Percentiles rank a stretch among this genome's conserved stretches.
These are phyloP conservation scores for Trichogramma evanescens DNA, from an alignment of 2,888 invertebrate genomes.

Conservation along the genomic window DNA sequence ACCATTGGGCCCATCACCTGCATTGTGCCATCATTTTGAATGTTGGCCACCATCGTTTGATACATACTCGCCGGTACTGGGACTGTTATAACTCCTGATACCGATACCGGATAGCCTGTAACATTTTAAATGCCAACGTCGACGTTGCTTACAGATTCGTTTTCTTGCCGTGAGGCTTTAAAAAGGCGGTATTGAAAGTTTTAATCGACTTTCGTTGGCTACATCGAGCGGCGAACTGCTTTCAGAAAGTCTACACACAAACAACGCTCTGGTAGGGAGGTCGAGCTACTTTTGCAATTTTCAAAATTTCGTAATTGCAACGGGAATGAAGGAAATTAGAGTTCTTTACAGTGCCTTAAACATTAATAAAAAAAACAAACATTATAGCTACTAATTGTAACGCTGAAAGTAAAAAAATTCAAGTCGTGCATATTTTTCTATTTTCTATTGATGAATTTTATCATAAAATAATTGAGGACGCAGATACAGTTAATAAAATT, in stretches of 20 bases:
- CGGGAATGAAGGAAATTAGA: no score
- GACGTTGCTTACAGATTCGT: no score
- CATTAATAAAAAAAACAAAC: no score
- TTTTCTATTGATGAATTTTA: no score
- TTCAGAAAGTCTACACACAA: background rate
- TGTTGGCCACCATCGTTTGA: conserved; percentile 90
- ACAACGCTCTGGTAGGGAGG: background rate
- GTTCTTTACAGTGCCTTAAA: no score
- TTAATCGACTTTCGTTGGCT: background rate
- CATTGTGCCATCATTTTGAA: conserved; percentile 75
- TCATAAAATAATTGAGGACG: no score
- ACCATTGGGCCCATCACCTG: conserved; percentile 73
- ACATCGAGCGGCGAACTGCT: background rate
- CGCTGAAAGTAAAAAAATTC: no score
- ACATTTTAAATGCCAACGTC: conserved; percentile 26
- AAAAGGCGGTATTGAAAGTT: background rate
- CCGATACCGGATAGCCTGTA: conserved; percentile 72
- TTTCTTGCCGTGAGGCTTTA: background rate
- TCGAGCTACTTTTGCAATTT: background rate
- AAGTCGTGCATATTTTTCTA: no score
- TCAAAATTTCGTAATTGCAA: background rate
- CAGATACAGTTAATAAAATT: no score
- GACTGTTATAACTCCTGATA: conserved; percentile 90
- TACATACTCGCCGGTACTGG: conserved; percentile 93
- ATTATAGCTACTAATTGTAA: no score